A percentile compares a stretch with the other conserved stretches of the same genome.
Evolutionary conservation across 2,888 invertebrate genomes (phyloP).

Genomic region (Dusona sp.): DNA sequence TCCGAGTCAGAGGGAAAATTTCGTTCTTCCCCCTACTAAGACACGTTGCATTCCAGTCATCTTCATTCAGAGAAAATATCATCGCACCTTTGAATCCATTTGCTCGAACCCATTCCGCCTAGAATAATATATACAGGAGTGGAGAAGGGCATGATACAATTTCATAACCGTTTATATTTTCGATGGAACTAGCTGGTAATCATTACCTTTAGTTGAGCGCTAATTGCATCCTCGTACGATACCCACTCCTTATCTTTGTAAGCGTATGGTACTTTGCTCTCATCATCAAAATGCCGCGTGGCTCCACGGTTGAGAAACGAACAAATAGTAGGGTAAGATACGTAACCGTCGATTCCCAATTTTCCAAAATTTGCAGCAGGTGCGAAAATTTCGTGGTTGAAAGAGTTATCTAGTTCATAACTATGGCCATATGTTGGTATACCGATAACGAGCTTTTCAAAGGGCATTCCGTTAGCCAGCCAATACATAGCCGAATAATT

Average conservation of each 20-base stretch:
- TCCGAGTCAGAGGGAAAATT: slow-evolving; percentile 84
- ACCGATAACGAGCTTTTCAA: slow-evolving; percentile 92
- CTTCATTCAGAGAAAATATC: slow-evolving; percentile 93
- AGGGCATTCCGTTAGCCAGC: slow-evolving; percentile 90
- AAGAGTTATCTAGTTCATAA: slow-evolving; percentile 88
- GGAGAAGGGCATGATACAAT: background rate
- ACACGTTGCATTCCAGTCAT: slow-evolving; percentile 90
- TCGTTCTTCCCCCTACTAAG: slow-evolving; percentile 60
- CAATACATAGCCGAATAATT: slow-evolving; percentile 94
- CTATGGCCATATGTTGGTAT: slow-evolving; percentile 94
- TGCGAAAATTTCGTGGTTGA: slow-evolving; percentile 89
- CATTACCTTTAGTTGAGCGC: slow-evolving; percentile 89
- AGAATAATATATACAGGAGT: slow-evolving; percentile 65
- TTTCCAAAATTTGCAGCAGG: slow-evolving; percentile 90
- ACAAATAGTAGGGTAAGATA: slow-evolving; percentile 90
- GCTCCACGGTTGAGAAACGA: slow-evolving; percentile 87
- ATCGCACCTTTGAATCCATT: slow-evolving; percentile 92
- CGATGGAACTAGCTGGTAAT: background rate
- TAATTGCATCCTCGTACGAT: slow-evolving; percentile 91
- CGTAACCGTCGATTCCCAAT: slow-evolving; percentile 89
- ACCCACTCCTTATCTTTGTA: slow-evolving; percentile 91
- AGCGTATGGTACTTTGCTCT: slow-evolving; percentile 92
- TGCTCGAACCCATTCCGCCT: slow-evolving; percentile 88
- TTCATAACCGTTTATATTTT: background rate
- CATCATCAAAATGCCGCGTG: slow-evolving; percentile 87